Evolutionary conservation across 2,113 vertebrate genomes (phyloP), one percentile per base, ranked within the genome.

Genomic region (Sceloporus tristichus): DNA sequence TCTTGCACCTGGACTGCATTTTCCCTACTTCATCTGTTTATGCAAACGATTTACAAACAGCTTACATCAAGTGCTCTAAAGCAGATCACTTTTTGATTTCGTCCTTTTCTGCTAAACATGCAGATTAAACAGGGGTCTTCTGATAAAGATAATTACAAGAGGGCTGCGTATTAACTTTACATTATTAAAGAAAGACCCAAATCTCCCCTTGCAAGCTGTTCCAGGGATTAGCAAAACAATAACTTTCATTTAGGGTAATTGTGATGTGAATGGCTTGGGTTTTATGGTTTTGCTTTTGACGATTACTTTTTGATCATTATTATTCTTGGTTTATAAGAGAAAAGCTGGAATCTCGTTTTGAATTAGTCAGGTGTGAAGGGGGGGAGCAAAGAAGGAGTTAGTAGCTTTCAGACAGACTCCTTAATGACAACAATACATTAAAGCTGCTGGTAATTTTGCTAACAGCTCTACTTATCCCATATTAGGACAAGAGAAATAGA

Each of bases 121-220:
- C 94, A 95, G 96, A 97, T 97, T 97, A 97, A 96, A 90, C 0
- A 71, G 91, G 94, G 95, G 95, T 93, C 95, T 96, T 96, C 95
- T 94, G 94, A 96, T 96, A 94, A 97, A 97, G 97, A 97, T 97
- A 97, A 97, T 97, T 96, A 96, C 96, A 96, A 96, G 95, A 95
- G 95, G 93, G 95, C 95, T 95, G 90, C 75, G 95, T 94, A 97
- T 97, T 97, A 97, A 97, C 96, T 97, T 96, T 94, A 95, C 95
- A 90, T 97, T 97, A 97, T 97, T 97, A 97, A 97, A 97, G 96
- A 96, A 96, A 97, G 96, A 97, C 96, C 96, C 97, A 97, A 97
- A 97, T 97, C 97, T 97, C 96, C 92, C 94, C 88, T 93, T 3
- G 91, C 96, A 97, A 97, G 97, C 97, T 97, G 97, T 96, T 97